phyloP scores from a whole-genome alignment of 2,888 invertebrate species.

The Diogma glabrata region DNA sequence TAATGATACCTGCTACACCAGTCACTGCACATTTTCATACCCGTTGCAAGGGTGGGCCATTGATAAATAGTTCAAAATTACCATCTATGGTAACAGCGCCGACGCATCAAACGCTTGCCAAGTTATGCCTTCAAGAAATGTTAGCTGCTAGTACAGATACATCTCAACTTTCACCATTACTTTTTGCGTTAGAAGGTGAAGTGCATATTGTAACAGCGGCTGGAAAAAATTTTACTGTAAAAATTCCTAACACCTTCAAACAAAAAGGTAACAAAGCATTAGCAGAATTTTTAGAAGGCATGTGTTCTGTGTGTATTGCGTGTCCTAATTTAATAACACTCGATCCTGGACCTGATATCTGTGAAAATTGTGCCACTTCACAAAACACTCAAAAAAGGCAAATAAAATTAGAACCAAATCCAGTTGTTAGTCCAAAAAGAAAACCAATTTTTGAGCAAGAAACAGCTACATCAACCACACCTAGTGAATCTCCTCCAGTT shows the following conservation, averaged over 20 bases:
- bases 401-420: conserved; percentile 27
- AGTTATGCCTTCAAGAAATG: conserved; percentile 36
- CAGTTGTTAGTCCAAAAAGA: conserved; percentile 28
- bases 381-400: conserved; percentile 23
- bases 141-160: conserved; percentile 36
- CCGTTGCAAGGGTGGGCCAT: conserved; percentile 41
- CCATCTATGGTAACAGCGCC: conserved; percentile 40
- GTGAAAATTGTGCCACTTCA: conserved; percentile 32
- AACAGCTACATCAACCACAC: conserved; percentile 23
- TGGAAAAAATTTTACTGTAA: conserved; percentile 36
- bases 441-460: conserved; percentile 19
- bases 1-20: conserved; percentile 40
- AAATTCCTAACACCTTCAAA: conserved; percentile 33
- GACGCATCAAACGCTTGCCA: conserved; percentile 35
- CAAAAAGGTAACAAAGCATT: conserved; percentile 34
- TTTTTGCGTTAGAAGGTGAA: conserved; percentile 36
- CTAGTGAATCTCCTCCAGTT: conserved; percentile 29
- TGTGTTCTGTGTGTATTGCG: conserved; percentile 35
- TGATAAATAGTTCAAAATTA: conserved; percentile 38
- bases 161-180: conserved; percentile 30
- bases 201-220: conserved; percentile 36
- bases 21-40: conserved; percentile 41
- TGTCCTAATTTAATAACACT: conserved; percentile 36
- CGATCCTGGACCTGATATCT: conserved; percentile 34
- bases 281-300: conserved; percentile 33